phyloP scores from a whole-genome alignment of 2,797 vertebrate species.

The Parotocinclus haroldoi region DNA sequence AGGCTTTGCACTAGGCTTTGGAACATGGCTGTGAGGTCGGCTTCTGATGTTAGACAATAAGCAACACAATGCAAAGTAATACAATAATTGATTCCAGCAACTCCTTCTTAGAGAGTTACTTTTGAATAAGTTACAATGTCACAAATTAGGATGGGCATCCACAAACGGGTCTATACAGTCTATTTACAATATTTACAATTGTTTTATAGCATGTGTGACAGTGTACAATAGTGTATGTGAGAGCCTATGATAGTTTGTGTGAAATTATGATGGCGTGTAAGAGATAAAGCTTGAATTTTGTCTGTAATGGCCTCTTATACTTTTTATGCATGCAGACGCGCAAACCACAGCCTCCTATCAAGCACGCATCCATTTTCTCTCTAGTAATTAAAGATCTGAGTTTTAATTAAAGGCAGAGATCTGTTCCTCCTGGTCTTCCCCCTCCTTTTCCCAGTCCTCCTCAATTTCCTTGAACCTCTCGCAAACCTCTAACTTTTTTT shows the following conservation, averaged over 20 bases:
- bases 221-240: conserved; percentile 41
- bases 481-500: background rate
- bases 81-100: too few species aligned
- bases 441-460: conserved; percentile 37
- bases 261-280: background rate
- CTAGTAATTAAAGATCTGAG: conserved; percentile 64
- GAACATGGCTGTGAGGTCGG: too few species aligned
- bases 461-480: background rate
- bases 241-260: background rate
- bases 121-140: too few species aligned
- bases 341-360: conserved; percentile 34
- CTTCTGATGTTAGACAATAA: too few species aligned
- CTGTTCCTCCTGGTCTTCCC: conserved; percentile 42
- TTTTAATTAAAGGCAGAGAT: conserved; percentile 64
- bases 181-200: conserved; percentile 4
- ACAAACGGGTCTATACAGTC: conserved; percentile 11
- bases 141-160: too few species aligned
- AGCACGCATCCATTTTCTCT: conserved; percentile 46
- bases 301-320: conserved; percentile 29
- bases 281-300: too few species aligned
- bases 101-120: too few species aligned
- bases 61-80: too few species aligned
- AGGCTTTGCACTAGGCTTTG: too few species aligned
- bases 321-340: conserved; percentile 47
- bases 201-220: conserved; percentile 19